Base-by-base conservation (phyloP, 2,888 invertebrate species). In the Hirtodrosophila cameraria region DNA sequence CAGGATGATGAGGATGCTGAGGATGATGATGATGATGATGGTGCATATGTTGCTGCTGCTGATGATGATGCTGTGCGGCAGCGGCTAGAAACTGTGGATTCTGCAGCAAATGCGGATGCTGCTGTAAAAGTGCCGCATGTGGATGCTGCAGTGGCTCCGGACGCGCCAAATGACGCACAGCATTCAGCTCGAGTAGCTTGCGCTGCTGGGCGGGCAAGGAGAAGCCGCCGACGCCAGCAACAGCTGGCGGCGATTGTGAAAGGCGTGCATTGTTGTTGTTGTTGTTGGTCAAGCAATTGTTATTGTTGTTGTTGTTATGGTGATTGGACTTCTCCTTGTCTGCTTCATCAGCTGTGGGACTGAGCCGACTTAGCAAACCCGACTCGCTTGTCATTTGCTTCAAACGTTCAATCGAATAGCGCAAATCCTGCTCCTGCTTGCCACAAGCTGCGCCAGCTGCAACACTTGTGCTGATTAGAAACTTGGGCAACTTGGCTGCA, bases 311-410 rank as follows among this genome's bases (percentile, higher is more conserved):
- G 30, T 66, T 70, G 48, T 61, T 67, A 49, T 58, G 64, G 41
- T 74, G 83, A 33, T 71, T 75, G 23, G 59, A 68, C 38, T 78
- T 88, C 13, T 80, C 74, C 48, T 75, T 64, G 31, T 88, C 81
- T 0, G 15, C 9, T 1, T 70, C 78, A 1, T 79, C 81, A 2
- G 73, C 83, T 0, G 75, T 78, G 16, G 91, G 90, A 83, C 90
- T 90, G 2, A 90, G 69, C n/a, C 90, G 87, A 73, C 86, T 90
- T 1, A 89, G 64, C 48, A 89, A 75, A 20, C 82, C 86, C 5
- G 83, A 68, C 54, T 91, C 91, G 13, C 90, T 73, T 23, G 89
- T 86, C 70, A 91, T 82, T 64, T 91, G 89, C 71, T 91, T 91
- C 2, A 91, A 74, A 1, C 90, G 84, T 57, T 91, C 91, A 25